phyloP scores from a whole-genome alignment of 2,113 vertebrate genomes.

The Dolichotis patagonum region DNA sequence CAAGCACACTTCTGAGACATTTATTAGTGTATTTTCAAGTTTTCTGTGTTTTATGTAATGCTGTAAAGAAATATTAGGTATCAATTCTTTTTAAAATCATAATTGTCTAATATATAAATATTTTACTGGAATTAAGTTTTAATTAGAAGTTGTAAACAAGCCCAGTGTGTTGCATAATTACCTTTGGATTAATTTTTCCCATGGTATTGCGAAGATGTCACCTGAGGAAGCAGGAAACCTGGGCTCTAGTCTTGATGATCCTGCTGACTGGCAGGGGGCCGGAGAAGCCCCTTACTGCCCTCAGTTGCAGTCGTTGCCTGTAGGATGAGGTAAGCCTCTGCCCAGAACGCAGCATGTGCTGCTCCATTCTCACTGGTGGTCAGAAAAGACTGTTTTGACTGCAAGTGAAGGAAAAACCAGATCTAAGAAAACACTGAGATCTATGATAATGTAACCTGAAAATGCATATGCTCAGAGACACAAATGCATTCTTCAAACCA shows the following conservation, averaged over 20 bases:
- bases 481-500: background rate
- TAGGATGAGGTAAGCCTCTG: background rate
- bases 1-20: conserved; percentile 1
- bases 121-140: conserved; percentile 1
- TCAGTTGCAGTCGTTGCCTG: background rate
- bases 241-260: background rate
- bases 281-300: background rate
- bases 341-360: background rate
- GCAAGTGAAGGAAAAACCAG: conserved; percentile 15
- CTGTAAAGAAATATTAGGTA: conserved; percentile 28
- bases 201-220: background rate
- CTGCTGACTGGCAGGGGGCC: background rate
- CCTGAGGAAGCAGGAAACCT: background rate
- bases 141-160: conserved; percentile 37
- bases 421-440: background rate
- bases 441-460: background rate
- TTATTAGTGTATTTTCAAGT: conserved; percentile 21
- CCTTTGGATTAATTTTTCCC: background rate
- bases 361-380: background rate
- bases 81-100: background rate
- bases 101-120: background rate
- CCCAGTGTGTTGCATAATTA: background rate
- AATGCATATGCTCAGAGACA: background rate
- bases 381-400: background rate
- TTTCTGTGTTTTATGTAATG: background rate